A percentile compares a stretch with the other conserved stretches of the same genome.
These are phyloP conservation scores for Nephrotoma appendiculata DNA, from an alignment of 2,888 invertebrate species.

Conservation along the genomic window DNA sequence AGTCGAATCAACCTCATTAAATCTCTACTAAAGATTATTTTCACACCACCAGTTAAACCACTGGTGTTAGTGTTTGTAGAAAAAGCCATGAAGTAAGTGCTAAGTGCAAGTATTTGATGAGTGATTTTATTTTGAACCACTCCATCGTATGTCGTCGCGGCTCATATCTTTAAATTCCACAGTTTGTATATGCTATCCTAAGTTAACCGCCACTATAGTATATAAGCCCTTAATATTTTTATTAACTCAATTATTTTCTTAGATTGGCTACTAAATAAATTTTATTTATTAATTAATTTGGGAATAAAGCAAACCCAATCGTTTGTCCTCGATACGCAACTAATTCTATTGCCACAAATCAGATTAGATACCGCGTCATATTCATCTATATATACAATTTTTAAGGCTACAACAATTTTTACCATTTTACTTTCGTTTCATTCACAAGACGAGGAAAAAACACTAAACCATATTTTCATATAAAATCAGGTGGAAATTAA, in stretches of 20 bases:
- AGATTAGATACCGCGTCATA: background rate
- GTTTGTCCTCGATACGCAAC: background rate
- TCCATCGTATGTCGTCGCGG: no score
- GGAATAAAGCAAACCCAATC: background rate
- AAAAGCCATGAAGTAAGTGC: no score
- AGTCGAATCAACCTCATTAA: no score
- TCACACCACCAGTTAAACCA: no score
- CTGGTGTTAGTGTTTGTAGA: no score
- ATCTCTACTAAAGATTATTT: no score
- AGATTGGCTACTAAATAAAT: background rate
- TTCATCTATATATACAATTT: background rate
- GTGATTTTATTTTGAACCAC: no score
- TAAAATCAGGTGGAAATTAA: slow-evolving; percentile 1
- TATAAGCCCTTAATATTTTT: background rate
- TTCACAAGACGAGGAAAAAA: background rate
- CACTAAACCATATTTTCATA: background rate
- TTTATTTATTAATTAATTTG: background rate
- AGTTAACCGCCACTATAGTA: background rate
- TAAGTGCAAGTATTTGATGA: no score
- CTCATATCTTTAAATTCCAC: no score
- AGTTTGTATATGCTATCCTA: no score
- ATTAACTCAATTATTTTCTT: no score
- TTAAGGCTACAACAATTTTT: background rate
- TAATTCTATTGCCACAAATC: background rate
- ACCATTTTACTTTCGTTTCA: background rate